phyloP scores from a whole-genome alignment of 1,140 invertebrate species.

The Xylocopa sonorina region DNA sequence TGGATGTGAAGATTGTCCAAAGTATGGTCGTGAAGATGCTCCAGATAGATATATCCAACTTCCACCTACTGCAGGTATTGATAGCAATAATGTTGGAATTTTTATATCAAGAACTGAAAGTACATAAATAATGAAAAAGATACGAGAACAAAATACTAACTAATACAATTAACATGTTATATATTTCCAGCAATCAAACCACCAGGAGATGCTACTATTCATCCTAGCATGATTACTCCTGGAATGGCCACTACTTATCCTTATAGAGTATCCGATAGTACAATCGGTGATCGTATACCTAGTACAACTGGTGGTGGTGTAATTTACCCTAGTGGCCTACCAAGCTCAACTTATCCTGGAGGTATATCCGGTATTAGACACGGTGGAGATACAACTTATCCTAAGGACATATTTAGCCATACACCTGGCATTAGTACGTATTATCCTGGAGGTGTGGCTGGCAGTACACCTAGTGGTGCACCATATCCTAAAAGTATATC shows the following conservation, averaged over 20 bases:
- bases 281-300: conserved; percentile 40
- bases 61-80: neutral
- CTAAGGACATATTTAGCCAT: conserved; percentile 51
- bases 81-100: conserved; percentile 2
- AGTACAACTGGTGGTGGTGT: conserved; percentile 44
- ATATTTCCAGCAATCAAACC: neutral
- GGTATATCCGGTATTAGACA: conserved; percentile 43
- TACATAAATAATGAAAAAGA: neutral
- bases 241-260: conserved; percentile 24
- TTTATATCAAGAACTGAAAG: neutral
- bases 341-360: conserved; percentile 13
- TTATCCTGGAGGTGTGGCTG: conserved; percentile 40
- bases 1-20: conserved; percentile 79
- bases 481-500: conserved; percentile 30
- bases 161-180: neutral
- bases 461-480: conserved; percentile 42
- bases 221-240: conserved; percentile 20
- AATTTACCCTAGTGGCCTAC: conserved; percentile 24
- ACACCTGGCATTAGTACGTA: neutral
- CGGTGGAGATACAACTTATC: conserved; percentile 30
- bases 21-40: conserved; percentile 47
- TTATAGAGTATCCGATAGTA: neutral
- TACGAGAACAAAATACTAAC: neutral
- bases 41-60: conserved; percentile 53
- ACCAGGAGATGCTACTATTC: neutral